Conservation (phyloP, 2,888 invertebrate species). For the Synanthedon formicaeformis region DNA sequence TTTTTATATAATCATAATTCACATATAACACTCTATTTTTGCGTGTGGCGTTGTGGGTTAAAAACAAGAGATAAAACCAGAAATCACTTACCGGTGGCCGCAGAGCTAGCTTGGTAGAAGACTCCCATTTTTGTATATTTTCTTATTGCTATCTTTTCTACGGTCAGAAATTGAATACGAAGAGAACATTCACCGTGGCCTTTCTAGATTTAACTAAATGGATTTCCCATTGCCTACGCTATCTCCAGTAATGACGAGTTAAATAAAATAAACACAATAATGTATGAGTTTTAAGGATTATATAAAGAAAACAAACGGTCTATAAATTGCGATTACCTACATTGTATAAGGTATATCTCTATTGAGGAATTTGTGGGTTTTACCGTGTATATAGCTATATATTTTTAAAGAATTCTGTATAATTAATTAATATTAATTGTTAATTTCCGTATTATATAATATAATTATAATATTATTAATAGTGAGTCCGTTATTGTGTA, state of each 20-base stretch:
- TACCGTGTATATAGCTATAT: not conserved
- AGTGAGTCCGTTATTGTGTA: no score
- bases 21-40: no score
- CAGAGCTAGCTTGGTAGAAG: not conserved
- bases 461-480: no score
- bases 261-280: not conserved
- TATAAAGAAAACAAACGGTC: not conserved
- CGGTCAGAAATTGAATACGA: not conserved
- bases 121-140: not conserved
- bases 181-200: not conserved
- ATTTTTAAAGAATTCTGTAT: no score
- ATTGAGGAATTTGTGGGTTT: not conserved
- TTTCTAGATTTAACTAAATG: not conserved
- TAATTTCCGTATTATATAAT: no score
- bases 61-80: no score
- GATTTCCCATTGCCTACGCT: not conserved
- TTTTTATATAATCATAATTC: no score
- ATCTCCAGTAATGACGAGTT: not conserved
- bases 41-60: no score
- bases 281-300: not conserved
- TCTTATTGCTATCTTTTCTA: not conserved
- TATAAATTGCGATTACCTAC: not conserved
- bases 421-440: no score
- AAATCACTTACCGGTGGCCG: not conserved
- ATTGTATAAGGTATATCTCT: not conserved